A percentile compares a stretch with the other conserved stretches of the same genome.
Conservation (phyloP, 35 echinoderm and acorn worm genomes). For the Antedon bifida region DNA sequence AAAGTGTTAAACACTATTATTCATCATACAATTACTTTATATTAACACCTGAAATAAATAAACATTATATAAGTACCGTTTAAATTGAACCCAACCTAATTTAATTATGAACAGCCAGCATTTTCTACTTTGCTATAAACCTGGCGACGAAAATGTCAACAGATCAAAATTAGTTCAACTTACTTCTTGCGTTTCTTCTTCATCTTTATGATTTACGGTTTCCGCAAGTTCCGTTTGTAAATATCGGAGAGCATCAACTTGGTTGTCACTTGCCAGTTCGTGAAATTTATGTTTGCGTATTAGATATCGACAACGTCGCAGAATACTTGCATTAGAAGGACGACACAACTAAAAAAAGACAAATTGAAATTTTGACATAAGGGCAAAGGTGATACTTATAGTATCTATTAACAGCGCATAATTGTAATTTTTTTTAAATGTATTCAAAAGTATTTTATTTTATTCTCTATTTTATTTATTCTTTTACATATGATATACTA, state of each 20-base stretch:
- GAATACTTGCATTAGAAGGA: constrained; percentile 48
- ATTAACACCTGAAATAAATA: not conserved
- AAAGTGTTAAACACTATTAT: not conserved
- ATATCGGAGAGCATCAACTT: constrained; percentile 50
- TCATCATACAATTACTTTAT: not conserved
- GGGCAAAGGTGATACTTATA: no score
- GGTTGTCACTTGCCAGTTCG: constrained; percentile 55
- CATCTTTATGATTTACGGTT: constrained; percentile 53
- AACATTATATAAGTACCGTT: no score
- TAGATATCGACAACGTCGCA: constrained; percentile 57
- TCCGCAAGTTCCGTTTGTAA: constrained; percentile 64
- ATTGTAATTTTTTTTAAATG: no score
- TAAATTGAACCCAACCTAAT: no score
- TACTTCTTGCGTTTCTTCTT: constrained; percentile 82
- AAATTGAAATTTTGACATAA: no score
- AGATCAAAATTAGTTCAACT: constrained; percentile 2
- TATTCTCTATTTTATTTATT: no score
- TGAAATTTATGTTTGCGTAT: constrained; percentile 77
- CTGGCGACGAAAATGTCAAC: no score
- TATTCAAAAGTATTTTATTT: no score
- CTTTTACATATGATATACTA: no score
- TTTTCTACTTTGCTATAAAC: no score
- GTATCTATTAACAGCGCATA: no score
- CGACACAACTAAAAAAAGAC: constrained; percentile 42
- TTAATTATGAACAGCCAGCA: no score